phyloP scores from a whole-genome alignment of 2,888 invertebrate species.

The Shargacucullia verbasci region DNA sequence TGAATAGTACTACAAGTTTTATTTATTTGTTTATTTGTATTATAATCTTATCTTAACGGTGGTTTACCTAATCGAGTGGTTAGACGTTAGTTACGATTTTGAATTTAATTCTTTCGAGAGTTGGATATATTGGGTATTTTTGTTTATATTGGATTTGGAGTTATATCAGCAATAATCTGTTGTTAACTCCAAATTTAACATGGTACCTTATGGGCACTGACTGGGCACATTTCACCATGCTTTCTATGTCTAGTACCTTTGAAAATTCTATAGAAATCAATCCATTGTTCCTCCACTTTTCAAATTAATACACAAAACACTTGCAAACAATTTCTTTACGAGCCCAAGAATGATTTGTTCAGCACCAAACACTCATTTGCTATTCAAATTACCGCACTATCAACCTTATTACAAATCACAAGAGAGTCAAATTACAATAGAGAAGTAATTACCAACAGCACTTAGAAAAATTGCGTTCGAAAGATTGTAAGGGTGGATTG shows the following conservation, averaged over 20 bases:
- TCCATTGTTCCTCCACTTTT: conserved; percentile 55
- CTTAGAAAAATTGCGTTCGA: conserved; percentile 45
- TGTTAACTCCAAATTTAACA: too few species aligned
- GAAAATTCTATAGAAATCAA: conserved; percentile 36
- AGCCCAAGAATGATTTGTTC: conserved; percentile 62
- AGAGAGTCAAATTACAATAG: conserved; percentile 19
- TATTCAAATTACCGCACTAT: background rate
- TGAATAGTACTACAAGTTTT: conserved; percentile 3
- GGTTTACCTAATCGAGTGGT: background rate
- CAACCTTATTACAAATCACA: conserved; percentile 6
- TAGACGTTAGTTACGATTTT: background rate
- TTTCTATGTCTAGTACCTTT: background rate
- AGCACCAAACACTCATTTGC: conserved; percentile 52
- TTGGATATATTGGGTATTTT: too few species aligned
- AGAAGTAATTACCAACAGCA: conserved; percentile 16
- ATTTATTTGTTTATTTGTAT: conserved; percentile 10
- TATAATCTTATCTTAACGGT: conserved; percentile 3
- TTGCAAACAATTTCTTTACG: conserved; percentile 66
- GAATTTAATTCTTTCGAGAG: background rate
- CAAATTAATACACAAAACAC: conserved; percentile 64
- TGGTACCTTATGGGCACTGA: too few species aligned
- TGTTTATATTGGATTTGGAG: too few species aligned
- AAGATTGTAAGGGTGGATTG: conserved; percentile 55
- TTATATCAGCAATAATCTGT: too few species aligned
- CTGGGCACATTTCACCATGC: background rate